These are phyloP conservation scores for Choloepus hoffmanni DNA, from an alignment of 2,113 vertebrate genomes.

Conservation along the genomic window DNA sequence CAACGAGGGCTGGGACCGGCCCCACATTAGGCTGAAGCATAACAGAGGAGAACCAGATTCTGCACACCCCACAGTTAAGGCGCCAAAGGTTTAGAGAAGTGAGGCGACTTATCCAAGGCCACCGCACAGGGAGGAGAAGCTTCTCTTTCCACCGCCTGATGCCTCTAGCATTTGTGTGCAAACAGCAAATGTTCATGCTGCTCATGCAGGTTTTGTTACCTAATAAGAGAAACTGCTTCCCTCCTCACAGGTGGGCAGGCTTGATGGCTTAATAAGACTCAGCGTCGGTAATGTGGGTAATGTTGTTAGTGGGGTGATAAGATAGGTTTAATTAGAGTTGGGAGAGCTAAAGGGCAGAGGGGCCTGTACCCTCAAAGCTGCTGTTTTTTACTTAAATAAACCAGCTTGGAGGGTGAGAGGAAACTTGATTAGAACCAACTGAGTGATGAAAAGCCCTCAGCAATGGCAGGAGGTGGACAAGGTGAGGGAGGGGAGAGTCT, in stretches of 20 bases:
- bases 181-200: neutral
- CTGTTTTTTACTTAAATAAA: constrained; percentile 50
- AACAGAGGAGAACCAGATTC: neutral
- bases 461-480: constrained; percentile 51
- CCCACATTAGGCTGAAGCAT: neutral
- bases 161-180: neutral
- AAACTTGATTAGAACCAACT: constrained; percentile 72
- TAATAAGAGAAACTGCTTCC: constrained; percentile 54
- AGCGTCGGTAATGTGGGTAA: neutral
- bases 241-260: constrained; percentile 55
- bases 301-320: constrained; percentile 15
- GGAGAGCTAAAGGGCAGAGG: neutral
- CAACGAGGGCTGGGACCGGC: neutral
- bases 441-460: constrained; percentile 65
- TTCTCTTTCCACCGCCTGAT: neutral
- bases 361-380: neutral
- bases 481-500: neutral
- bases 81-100: neutral
- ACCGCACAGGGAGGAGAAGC: neutral
- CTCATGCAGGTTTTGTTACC: constrained; percentile 34
- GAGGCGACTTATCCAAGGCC: neutral
- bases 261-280: constrained; percentile 51
- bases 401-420: constrained; percentile 56
- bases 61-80: neutral
- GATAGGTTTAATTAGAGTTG: constrained; percentile 62